Evolutionary conservation across 2,888 invertebrate species (phyloP).

Genomic region (Cryptocephalus moraei): DNA sequence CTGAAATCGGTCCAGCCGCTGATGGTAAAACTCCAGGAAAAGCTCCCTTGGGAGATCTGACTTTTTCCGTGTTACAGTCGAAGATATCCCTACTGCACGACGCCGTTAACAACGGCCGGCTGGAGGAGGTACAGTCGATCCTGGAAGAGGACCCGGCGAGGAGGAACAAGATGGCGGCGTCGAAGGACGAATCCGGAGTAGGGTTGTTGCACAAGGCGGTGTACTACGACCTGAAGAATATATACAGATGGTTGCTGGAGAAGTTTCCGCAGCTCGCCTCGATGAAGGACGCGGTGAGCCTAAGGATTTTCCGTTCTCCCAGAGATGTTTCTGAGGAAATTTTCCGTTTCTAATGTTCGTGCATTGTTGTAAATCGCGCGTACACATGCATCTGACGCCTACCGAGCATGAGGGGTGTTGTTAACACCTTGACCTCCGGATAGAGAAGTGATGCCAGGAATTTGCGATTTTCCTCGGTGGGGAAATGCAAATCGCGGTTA

Average conservation of each 20-base stretch:
- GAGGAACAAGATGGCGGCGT: conserved; percentile 45
- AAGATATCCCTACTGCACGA: conserved; percentile 69
- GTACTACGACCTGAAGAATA: conserved; percentile 60
- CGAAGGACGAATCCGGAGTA: conserved; percentile 60
- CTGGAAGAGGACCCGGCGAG: conserved; percentile 37
- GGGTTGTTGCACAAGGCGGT: conserved; percentile 74
- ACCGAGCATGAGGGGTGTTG: too few relatives aligned
- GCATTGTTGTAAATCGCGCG: too few relatives aligned
- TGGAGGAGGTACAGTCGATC: conserved; percentile 53
- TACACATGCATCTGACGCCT: too few relatives aligned
- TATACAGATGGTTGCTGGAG: conserved; percentile 60
- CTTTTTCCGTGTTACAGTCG: conserved; percentile 36
- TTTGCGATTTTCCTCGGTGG: too few relatives aligned
- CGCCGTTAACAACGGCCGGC: conserved; percentile 63
- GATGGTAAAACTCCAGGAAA: conserved; percentile 43
- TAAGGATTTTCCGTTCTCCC: neutral
- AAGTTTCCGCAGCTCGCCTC: conserved; percentile 56
- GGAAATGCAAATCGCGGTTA: too few relatives aligned
- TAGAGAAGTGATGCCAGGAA: too few relatives aligned
- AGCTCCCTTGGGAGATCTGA: too few relatives aligned
- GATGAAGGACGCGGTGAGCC: conserved; percentile 59
- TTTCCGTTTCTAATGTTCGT: too few relatives aligned
- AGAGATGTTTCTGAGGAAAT: too few relatives aligned
- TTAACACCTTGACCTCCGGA: too few relatives aligned
- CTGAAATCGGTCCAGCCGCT: conserved; percentile 57